Percentiles rank a stretch among this genome's conserved stretches.
Evolutionary conservation across 2,113 vertebrate species (phyloP).

Genomic region (Panurus biarmicus): DNA sequence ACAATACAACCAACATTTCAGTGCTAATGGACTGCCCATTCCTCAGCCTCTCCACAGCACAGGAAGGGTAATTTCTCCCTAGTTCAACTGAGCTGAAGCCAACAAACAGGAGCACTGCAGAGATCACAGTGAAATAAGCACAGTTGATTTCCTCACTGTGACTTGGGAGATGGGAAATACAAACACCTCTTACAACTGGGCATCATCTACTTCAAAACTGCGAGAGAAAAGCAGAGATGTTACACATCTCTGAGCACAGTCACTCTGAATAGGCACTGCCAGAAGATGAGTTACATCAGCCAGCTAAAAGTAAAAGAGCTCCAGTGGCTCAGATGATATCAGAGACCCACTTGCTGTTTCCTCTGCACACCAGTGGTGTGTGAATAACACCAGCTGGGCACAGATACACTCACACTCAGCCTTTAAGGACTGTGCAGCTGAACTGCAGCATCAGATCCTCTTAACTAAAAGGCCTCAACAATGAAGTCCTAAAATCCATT

Average conservation of each 20-base stretch:
- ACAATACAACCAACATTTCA: background rate
- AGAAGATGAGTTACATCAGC: background rate
- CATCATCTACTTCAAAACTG: background rate
- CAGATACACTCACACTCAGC: background rate
- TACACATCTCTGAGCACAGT: background rate
- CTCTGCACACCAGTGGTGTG: background rate
- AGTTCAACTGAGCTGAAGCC: background rate
- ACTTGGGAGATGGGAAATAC: background rate
- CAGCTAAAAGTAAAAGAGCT: background rate
- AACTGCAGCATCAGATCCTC: background rate
- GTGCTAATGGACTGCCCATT: background rate
- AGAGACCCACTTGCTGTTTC: background rate
- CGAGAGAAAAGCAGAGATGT: background rate
- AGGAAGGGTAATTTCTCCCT: background rate
- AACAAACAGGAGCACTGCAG: background rate
- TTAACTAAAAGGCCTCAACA: background rate
- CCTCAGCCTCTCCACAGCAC: background rate
- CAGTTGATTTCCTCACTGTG: background rate
- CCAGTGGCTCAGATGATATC: background rate
- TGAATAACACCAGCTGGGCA: background rate
- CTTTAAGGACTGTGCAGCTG: background rate
- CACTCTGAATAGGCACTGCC: background rate
- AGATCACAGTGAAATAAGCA: background rate
- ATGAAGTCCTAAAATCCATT: background rate
- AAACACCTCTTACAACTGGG: background rate